Conservation (phyloP, 92 coral and sea anemone species). For the Epizoanthus rinbou region DNA sequence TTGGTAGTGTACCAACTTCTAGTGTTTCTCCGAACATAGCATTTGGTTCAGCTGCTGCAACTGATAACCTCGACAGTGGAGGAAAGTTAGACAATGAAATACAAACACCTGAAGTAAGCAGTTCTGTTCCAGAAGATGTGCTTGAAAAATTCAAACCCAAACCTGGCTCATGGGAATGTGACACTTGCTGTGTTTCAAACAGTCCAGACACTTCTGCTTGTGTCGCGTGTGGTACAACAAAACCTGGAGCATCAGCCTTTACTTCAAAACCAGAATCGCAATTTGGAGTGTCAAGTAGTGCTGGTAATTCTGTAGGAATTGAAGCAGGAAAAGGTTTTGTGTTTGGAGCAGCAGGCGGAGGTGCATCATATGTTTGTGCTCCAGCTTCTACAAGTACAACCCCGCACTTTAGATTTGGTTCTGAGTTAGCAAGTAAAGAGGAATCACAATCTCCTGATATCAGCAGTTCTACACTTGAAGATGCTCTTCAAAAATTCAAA, state of each 20-base stretch:
- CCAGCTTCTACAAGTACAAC: neutral
- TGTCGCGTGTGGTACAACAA: conserved; percentile 62
- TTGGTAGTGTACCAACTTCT: neutral
- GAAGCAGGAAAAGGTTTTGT: neutral
- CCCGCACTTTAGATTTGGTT: conserved; percentile 36
- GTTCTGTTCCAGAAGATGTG: neutral
- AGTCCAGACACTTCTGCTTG: conserved; percentile 34
- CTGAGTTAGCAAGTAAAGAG: neutral
- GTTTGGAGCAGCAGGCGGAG: neutral
- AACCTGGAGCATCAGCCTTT: conserved; percentile 53
- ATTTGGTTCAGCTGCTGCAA: conserved; percentile 19
- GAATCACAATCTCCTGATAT: too few relatives aligned
- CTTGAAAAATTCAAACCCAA: conserved; percentile 23
- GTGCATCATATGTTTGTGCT: neutral
- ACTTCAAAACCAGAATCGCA: conserved; percentile 6
- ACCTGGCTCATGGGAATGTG: conserved; percentile 70
- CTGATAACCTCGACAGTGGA: neutral
- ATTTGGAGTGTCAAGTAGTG: conserved; percentile 25
- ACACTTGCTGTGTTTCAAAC: conserved; percentile 53
- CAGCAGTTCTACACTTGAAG: neutral
- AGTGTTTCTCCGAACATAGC: neutral
- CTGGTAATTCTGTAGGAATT: neutral
- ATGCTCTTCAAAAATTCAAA: conserved; percentile 12
- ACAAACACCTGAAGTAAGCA: neutral
- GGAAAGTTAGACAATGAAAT: neutral